These are phyloP conservation scores for Agrotis exclamationis DNA, from an alignment of 2,888 invertebrate species.

Conservation along the genomic window DNA sequence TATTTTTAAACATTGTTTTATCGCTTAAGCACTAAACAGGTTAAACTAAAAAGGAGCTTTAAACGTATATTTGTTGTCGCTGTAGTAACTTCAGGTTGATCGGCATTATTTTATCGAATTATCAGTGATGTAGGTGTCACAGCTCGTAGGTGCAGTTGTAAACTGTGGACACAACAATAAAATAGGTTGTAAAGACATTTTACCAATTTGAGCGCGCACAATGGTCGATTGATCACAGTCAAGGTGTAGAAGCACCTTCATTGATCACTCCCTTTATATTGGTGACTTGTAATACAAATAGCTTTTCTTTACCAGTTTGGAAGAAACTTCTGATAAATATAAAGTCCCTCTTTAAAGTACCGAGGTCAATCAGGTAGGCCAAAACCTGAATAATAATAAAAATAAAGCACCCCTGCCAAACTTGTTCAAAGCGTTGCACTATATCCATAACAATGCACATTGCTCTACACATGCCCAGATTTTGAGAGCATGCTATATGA, in stretches of 20 bases:
- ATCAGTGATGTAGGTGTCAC: constrained; percentile 68
- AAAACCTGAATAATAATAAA: constrained; percentile 73
- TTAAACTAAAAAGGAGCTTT: constrained; percentile 36
- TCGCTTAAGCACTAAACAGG: constrained; percentile 31
- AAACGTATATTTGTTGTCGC: constrained; percentile 45
- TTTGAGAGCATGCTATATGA: constrained; percentile 75
- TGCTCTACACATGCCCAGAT: constrained; percentile 83
- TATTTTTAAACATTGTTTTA: neutral
- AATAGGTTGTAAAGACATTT: constrained; percentile 70
- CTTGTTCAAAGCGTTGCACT: constrained; percentile 75
- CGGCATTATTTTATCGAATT: constrained; percentile 67
- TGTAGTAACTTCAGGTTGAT: constrained; percentile 57
- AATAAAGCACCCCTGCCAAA: constrained; percentile 73
- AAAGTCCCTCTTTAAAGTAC: constrained; percentile 12
- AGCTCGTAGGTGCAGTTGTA: constrained; percentile 57
- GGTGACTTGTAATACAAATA: constrained; percentile 48
- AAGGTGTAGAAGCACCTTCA: constrained; percentile 56
- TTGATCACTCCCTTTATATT: constrained; percentile 59
- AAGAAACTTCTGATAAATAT: constrained; percentile 17
- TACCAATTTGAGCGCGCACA: constrained; percentile 72
- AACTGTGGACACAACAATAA: constrained; percentile 63
- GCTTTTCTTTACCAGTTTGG: constrained; percentile 12
- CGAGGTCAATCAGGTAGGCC: constrained; percentile 43
- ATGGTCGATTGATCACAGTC: constrained; percentile 77
- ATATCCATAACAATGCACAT: constrained; percentile 86